Percentiles rank a stretch among this genome's conserved stretches.
phyloP scores from a whole-genome alignment of 2,888 invertebrate species.

The Odontomyia ornata region DNA sequence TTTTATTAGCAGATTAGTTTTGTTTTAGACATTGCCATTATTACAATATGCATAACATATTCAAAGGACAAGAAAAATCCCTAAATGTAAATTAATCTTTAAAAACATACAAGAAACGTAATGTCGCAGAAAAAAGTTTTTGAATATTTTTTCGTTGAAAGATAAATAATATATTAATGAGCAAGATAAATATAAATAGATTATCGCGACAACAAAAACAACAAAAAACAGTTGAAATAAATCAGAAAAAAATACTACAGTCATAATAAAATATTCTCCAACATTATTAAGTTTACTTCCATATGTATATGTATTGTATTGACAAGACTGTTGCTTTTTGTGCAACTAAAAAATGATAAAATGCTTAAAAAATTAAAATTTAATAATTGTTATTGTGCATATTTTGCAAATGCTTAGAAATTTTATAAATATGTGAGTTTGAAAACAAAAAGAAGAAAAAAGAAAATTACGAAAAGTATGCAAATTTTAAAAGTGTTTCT shows the following conservation, averaged over 20 bases:
- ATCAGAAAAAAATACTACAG: too few relatives aligned
- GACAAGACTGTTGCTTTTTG: conserved; percentile 42
- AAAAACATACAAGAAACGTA: too few relatives aligned
- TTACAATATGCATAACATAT: neutral
- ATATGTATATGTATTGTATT: conserved; percentile 33
- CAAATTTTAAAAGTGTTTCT: neutral
- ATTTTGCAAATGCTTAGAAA: conserved; percentile 20
- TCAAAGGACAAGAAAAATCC: too few relatives aligned
- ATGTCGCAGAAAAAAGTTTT: too few relatives aligned
- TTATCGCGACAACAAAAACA: too few relatives aligned
- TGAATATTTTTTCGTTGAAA: too few relatives aligned
- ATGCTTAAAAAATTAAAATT: conserved; percentile 15
- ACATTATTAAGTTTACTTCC: conserved; percentile 27
- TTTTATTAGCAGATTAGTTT: neutral
- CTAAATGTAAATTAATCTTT: too few relatives aligned
- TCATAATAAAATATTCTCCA: neutral
- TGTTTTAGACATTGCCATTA: neutral
- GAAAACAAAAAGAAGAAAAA: too few relatives aligned
- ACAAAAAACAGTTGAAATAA: too few relatives aligned
- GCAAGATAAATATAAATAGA: too few relatives aligned
- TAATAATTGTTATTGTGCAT: neutral
- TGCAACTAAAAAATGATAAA: conserved; percentile 33
- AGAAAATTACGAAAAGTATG: neutral
- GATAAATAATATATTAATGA: too few relatives aligned
- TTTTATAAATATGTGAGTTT: conserved; percentile 12